Conservation (phyloP, 2,113 vertebrate genomes). For the Myotis brandtii region DNA sequence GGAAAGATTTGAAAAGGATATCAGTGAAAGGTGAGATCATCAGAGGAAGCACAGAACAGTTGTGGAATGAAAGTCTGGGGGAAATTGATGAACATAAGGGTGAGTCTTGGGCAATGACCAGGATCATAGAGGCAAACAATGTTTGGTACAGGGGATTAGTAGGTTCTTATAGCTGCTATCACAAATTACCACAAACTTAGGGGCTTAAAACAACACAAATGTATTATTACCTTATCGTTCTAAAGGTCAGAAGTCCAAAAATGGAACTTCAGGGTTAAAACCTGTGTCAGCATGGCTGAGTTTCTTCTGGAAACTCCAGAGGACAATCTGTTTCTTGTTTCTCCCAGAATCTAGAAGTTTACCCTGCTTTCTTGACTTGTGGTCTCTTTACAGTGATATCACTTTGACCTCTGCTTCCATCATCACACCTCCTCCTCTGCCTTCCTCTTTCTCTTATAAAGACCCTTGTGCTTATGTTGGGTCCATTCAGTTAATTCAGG, state of each 20-base stretch:
- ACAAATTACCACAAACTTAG: not conserved
- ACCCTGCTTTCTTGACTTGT: not conserved
- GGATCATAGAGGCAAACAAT: not conserved
- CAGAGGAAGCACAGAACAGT: not conserved
- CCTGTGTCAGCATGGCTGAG: not conserved
- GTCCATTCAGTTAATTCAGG: not conserved
- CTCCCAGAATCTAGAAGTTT: not conserved
- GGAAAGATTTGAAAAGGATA: not conserved
- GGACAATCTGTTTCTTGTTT: not conserved
- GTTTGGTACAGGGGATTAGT: not conserved
- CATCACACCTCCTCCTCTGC: not conserved
- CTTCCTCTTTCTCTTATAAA: not conserved
- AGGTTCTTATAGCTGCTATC: not conserved
- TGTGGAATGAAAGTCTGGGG: not conserved
- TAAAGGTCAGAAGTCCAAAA: not conserved
- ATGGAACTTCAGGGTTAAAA: not conserved
- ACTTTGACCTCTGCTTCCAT: not conserved
- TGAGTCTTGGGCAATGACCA: not conserved
- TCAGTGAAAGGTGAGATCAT: not conserved
- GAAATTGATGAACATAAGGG: not conserved
- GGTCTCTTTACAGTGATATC: not conserved
- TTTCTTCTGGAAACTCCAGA: not conserved
- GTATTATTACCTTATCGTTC: not conserved
- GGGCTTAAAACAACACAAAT: not conserved
- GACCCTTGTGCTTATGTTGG: not conserved